Evolutionary conservation across 2,888 invertebrate species (phyloP).

Genomic region (Resseliella maxima): DNA sequence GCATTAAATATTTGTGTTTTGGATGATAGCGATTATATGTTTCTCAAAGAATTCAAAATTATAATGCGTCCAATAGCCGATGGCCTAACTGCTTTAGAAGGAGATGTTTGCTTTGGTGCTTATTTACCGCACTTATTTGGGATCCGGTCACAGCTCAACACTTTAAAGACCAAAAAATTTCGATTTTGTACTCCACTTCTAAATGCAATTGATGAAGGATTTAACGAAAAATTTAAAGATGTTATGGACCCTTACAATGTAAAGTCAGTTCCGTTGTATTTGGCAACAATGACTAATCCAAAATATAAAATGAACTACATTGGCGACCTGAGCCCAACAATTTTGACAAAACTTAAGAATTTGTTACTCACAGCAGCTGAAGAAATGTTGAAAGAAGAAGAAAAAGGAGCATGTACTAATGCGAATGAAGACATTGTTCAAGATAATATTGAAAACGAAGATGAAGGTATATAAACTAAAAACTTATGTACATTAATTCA

Average conservation of each 20-base stretch:
- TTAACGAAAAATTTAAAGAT: not conserved
- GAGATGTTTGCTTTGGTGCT: not conserved
- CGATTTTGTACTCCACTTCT: not conserved
- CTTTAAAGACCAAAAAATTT: not conserved
- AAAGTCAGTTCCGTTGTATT: not conserved
- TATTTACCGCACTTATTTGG: not conserved
- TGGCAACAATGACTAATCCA: not conserved
- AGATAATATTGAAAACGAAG: not conserved
- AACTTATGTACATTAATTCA: not conserved
- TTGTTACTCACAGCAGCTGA: not conserved
- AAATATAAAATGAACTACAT: not conserved
- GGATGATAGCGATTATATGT: not conserved
- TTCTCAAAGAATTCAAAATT: not conserved
- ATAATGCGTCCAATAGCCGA: not conserved
- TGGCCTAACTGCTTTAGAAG: not conserved
- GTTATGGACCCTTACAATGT: not conserved
- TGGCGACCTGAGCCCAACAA: not conserved
- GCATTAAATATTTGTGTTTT: not conserved
- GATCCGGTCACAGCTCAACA: not conserved
- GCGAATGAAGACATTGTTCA: not conserved
- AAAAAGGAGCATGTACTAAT: not conserved
- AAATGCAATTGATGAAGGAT: not conserved
- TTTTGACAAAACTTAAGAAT: not conserved
- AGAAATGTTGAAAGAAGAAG: not conserved
- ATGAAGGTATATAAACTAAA: not conserved